phyloP scores from a whole-genome alignment of 2,797 vertebrate species.

The Catamblyrhynchus diadema region DNA sequence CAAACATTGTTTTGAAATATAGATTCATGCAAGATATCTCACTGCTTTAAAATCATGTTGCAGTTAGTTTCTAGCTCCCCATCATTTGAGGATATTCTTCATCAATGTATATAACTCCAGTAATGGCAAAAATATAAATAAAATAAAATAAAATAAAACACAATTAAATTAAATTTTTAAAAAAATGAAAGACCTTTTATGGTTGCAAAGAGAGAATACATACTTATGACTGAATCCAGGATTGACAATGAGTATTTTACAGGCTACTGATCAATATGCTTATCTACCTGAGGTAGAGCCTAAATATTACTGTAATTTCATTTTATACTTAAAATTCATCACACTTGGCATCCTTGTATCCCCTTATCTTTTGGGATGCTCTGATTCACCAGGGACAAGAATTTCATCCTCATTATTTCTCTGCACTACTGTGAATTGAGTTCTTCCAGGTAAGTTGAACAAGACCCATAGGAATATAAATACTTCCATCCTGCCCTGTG shows the following conservation, averaged over 20 bases:
- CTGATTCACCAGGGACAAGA: neutral
- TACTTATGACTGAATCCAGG: neutral
- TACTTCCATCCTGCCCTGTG: neutral
- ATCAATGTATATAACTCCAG: neutral
- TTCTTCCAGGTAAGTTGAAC: neutral
- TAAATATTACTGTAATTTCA: neutral
- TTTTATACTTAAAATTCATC: neutral
- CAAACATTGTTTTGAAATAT: neutral
- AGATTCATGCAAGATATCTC: neutral
- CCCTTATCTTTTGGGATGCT: neutral
- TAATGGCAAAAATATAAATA: neutral
- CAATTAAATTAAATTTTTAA: neutral
- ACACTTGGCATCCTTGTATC: neutral
- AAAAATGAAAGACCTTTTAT: rapidly evolving
- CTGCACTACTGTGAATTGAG: neutral
- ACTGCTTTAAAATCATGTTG: neutral
- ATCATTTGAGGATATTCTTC: neutral
- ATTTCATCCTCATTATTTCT: neutral
- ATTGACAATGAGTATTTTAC: neutral
- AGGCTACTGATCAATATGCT: neutral
- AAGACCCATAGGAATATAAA: neutral
- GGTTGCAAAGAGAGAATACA: neutral
- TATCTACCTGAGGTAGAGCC: neutral
- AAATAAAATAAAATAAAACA: neutral
- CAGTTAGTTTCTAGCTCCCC: neutral